Percentiles rank a stretch among this genome's conserved stretches.
Evolutionary conservation across 2,113 vertebrate genomes (phyloP).

Genomic region (Sinocyclocheilus grahami): DNA sequence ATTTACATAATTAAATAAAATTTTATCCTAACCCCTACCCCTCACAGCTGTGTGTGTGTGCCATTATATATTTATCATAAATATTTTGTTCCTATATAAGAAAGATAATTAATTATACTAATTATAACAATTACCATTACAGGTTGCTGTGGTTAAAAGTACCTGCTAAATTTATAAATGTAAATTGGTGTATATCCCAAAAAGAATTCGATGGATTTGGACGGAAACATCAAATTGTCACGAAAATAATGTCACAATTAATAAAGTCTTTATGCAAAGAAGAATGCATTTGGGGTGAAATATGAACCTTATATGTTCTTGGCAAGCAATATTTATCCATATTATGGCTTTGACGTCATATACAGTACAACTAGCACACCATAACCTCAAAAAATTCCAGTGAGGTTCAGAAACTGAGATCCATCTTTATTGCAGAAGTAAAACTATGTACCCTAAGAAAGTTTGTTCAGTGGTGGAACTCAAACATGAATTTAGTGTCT

Average conservation of each 20-base stretch:
- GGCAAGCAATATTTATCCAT: neutral
- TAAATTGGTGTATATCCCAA: neutral
- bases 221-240: neutral
- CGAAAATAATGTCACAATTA: neutral
- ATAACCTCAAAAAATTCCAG: neutral
- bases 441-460: neutral
- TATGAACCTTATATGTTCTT: neutral
- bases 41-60: too few species aligned
- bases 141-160: neutral
- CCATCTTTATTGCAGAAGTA: neutral
- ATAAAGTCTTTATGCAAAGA: neutral
- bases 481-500: neutral
- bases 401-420: neutral
- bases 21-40: too few species aligned
- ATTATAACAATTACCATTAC: too few species aligned
- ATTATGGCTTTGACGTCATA: neutral
- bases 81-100: too few species aligned
- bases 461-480: neutral
- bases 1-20: too few species aligned
- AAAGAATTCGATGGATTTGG: neutral
- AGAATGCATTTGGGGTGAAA: neutral
- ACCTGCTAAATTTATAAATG: neutral
- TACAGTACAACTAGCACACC: neutral
- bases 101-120: too few species aligned
- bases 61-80: too few species aligned